phyloP scores from a whole-genome alignment of 1,140 invertebrate genomes.

The Leptopilina boulardi region DNA sequence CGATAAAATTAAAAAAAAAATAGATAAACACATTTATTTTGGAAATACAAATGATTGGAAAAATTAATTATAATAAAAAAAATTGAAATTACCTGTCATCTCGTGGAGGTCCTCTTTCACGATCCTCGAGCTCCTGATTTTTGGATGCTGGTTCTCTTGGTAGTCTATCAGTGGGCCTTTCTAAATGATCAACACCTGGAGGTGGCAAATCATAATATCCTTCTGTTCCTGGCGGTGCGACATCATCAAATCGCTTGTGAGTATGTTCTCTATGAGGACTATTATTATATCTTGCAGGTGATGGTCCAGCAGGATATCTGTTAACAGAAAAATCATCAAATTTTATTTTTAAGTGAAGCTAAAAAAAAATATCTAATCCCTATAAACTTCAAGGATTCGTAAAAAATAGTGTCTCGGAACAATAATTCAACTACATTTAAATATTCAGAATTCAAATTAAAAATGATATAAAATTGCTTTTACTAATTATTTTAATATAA shows the following conservation, averaged over 20 bases:
- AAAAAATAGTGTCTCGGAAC: background rate
- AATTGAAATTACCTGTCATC: conserved; percentile 62
- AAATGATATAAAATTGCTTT: too few species aligned
- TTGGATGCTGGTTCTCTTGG: conserved; percentile 66
- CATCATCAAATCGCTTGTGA: conserved; percentile 72
- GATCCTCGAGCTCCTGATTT: conserved; percentile 67
- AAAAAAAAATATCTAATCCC: background rate
- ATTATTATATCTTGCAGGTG: conserved; percentile 55
- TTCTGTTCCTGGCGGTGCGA: conserved; percentile 74
- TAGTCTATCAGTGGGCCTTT: conserved; percentile 60
- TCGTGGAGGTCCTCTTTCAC: conserved; percentile 61
- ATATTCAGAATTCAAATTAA: too few species aligned
- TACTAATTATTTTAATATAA: too few species aligned
- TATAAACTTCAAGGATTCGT: background rate
- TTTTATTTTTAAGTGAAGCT: background rate
- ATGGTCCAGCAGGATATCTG: conserved; percentile 67
- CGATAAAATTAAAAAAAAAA: too few species aligned
- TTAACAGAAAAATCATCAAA: conserved; percentile 62
- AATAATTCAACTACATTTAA: background rate
- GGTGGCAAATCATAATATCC: conserved; percentile 74
- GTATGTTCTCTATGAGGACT: conserved; percentile 63
- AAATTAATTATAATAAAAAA: too few species aligned
- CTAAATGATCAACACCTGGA: conserved; percentile 72
- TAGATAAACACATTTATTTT: too few species aligned
- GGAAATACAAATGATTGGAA: too few species aligned